Evolutionary conservation across 2,113 vertebrate genomes (phyloP).

Genomic region (Petroica traversi): DNA sequence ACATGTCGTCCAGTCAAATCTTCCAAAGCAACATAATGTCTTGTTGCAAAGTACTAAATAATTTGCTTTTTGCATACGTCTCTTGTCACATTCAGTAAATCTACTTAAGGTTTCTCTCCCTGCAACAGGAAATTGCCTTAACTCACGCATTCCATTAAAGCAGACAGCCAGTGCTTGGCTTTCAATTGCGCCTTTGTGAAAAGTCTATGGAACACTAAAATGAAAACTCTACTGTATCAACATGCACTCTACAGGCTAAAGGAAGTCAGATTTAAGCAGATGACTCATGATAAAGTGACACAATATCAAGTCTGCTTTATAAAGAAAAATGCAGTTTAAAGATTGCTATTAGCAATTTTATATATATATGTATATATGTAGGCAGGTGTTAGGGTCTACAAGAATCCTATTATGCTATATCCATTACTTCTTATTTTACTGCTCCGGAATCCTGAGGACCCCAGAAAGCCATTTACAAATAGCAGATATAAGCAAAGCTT

Average conservation of each 20-base stretch:
- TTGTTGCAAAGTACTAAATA: constrained; percentile 42
- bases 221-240: constrained; percentile 24
- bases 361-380: not conserved
- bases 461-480: not conserved
- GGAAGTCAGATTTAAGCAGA: not conserved
- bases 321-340: not conserved
- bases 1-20: not conserved
- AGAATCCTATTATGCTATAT: not conserved
- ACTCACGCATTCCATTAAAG: constrained; percentile 49
- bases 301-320: not conserved
- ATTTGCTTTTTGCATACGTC: constrained; percentile 32
- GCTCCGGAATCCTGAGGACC: not conserved
- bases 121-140: constrained; percentile 64
- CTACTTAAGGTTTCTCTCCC: constrained; percentile 54
- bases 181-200: constrained; percentile 59
- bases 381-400: not conserved
- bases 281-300: not conserved
- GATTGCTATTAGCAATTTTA: not conserved
- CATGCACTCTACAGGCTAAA: not conserved
- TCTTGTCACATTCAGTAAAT: constrained; percentile 53
- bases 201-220: not conserved
- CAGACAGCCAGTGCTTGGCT: not conserved
- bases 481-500: not conserved
- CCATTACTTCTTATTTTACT: not conserved
- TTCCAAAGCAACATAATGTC: not conserved